phyloP scores from a whole-genome alignment of 2,113 vertebrate species.

The Toxotes jaculatrix region DNA sequence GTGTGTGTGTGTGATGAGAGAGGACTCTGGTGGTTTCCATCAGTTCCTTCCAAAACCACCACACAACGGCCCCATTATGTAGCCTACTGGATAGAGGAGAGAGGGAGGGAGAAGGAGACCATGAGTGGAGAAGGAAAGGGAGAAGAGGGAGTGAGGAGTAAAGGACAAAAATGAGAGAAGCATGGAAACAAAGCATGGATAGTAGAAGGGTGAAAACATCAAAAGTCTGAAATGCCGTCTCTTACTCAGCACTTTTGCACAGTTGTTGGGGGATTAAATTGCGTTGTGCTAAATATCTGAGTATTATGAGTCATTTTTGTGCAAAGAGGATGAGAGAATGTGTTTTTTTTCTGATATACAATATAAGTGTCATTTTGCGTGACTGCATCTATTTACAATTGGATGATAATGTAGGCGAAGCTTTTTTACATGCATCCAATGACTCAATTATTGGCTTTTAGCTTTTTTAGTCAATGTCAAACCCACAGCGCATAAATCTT shows the following conservation, averaged over 20 bases:
- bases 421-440: constrained; percentile 3
- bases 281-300: background rate
- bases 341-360: background rate
- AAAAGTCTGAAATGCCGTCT: constrained; percentile 1
- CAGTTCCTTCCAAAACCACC: constrained; percentile 79
- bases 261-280: background rate
- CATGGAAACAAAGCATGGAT: constrained; percentile 27
- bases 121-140: constrained; percentile 33
- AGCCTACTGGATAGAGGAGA: constrained; percentile 53
- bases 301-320: background rate
- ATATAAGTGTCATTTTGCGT: background rate
- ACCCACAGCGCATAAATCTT: background rate
- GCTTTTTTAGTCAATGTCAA: background rate
- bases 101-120: constrained; percentile 42
- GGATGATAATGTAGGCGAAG: background rate
- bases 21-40: constrained; percentile 79
- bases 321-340: background rate
- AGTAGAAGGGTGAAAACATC: background rate
- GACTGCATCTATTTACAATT: background rate
- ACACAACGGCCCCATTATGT: constrained; percentile 84
- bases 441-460: background rate
- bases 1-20: constrained; percentile 61
- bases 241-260: constrained; percentile 5
- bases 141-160: background rate
- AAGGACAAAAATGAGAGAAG: constrained; percentile 13